Evolutionary conservation across 2,113 vertebrate species (phyloP).

Genomic region (Salminus brasiliensis): DNA sequence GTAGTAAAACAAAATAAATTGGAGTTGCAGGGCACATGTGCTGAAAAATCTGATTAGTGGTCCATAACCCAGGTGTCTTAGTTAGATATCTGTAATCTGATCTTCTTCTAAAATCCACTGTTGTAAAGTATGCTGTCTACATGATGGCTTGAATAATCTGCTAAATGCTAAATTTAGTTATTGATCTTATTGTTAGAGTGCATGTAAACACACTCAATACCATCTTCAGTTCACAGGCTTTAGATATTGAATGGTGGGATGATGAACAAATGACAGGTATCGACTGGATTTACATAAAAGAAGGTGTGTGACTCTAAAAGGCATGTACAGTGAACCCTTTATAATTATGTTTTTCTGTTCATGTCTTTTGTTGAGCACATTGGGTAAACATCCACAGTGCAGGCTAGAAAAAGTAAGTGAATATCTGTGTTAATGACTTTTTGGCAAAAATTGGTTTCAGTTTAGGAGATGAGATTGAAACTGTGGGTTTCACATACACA

Average conservation of each 20-base stretch:
- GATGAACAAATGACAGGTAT: background rate
- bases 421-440: too few species aligned
- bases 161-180: background rate
- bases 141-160: background rate
- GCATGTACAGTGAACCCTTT: too few species aligned
- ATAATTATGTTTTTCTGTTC: too few species aligned
- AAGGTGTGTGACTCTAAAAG: background rate
- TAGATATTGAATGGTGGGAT: background rate
- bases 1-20: background rate
- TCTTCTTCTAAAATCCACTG: background rate
- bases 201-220: background rate
- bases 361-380: too few species aligned
- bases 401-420: too few species aligned
- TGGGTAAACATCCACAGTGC: too few species aligned
- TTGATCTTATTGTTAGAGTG: background rate
- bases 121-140: background rate
- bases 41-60: background rate
- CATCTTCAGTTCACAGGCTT: background rate
- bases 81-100: background rate
- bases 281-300: background rate
- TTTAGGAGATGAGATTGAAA: too few species aligned
- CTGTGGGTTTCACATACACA: too few species aligned
- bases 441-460: too few species aligned
- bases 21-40: background rate
- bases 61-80: background rate